Percentiles rank a stretch among this genome's conserved stretches.
Conservation (phyloP, 2,797 vertebrate genomes). For the Typhlichthys subterraneus region DNA sequence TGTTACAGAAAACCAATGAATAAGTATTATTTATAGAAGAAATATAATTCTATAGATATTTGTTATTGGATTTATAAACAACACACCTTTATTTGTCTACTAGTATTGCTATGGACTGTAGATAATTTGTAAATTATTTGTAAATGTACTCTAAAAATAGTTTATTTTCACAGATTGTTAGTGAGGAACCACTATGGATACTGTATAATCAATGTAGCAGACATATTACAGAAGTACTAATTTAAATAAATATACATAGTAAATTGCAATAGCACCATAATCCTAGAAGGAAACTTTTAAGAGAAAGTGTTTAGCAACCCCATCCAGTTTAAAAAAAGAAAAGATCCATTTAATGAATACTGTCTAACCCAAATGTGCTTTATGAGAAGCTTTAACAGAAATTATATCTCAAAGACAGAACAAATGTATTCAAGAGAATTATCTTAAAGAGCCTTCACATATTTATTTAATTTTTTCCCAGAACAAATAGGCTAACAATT, state of each 20-base stretch:
- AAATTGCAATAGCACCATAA: constrained; percentile 37
- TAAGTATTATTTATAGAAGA: too few relatives aligned
- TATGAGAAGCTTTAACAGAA: constrained; percentile 37
- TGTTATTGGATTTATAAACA: too few relatives aligned
- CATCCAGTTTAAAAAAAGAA: constrained; percentile 11
- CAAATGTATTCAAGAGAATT: constrained; percentile 35
- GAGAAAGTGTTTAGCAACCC: constrained; percentile 26
- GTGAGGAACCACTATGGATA: constrained; percentile 8
- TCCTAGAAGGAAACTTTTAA: constrained; percentile 37
- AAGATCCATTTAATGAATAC: constrained; percentile 33
- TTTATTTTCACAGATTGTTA: too few relatives aligned
- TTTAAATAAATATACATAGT: constrained; percentile 40
- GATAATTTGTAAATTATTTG: too few relatives aligned
- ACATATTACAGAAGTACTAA: constrained; percentile 39
- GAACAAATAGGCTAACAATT: neutral
- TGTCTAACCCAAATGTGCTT: constrained; percentile 28
- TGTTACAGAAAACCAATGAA: too few relatives aligned
- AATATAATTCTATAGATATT: too few relatives aligned
- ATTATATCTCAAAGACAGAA: constrained; percentile 36
- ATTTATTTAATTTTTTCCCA: constrained; percentile 7
- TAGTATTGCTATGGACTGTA: too few relatives aligned
- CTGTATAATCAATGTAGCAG: constrained; percentile 38
- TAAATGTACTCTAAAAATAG: too few relatives aligned
- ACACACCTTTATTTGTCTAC: too few relatives aligned
- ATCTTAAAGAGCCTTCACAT: constrained; percentile 19